Evolutionary conservation across 2,888 invertebrate species (phyloP), one percentile per base, ranked within the genome.

Genomic region (Melieria omissa): DNA sequence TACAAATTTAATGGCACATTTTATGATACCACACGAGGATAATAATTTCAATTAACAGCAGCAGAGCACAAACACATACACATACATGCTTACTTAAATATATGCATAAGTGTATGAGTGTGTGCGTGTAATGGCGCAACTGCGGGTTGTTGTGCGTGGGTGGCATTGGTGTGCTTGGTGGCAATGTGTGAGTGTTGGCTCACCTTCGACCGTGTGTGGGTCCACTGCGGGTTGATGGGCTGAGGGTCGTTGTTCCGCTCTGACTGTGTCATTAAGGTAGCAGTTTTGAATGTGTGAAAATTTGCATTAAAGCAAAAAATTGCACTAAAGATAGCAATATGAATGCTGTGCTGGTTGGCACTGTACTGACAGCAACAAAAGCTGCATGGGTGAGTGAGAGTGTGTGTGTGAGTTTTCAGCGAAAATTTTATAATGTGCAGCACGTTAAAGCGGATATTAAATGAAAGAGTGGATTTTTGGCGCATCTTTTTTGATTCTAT

Each of bases 1-100:
- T 61, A 60, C 61, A 68, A 68, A 68, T 61, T 61, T 68, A 61
- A 68, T 68, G 49, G n/a, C 49, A 60, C 49, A 49, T 46, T 68
- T n/a, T 16, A 55, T 55, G 44, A 55, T 14, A 65, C 16, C 42
- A 14, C 44, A 49, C 45, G 4, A 68, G 60, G 60, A 68, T 68
- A 14, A 61, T 61, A 68, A 68, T 61, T 68, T 61, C 52, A 68
- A 68, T 68, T 68, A 61, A 68, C 12, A 57, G n/a, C 12, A 47
- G 9, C 66, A 58, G 46, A 58, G 42, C 45, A 58, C 45, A 12
- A 46, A 63, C n/a, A 44, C 44, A 16, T 47, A 5, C 47, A 10
- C 29, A 12, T 45, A 44, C 8, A 62, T 45, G 4, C 47, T 6
- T 46, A n/a, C 42, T 7, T 16, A 4, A 1, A 29, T 47, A n/a